Percentiles rank a stretch among this genome's conserved stretches.
These are phyloP conservation scores for Puntigrus tetrazona DNA, from an alignment of 2,113 vertebrate species.

Conservation along the genomic window DNA sequence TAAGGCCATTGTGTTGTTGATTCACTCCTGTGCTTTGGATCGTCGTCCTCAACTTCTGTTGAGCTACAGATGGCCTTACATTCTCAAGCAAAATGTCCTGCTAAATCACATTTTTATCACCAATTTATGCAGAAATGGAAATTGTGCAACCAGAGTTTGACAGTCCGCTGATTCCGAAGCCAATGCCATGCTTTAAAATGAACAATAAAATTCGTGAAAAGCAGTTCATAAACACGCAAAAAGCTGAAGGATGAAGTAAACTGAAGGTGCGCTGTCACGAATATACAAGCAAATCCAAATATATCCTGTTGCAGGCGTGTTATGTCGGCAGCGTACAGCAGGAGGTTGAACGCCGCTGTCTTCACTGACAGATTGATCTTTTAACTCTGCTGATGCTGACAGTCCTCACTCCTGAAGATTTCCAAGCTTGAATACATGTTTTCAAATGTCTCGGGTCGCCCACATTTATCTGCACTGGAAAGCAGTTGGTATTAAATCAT, in stretches of 20 bases:
- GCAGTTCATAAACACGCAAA: neutral
- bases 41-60: slow-evolving; percentile 13
- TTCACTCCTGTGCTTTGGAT: neutral
- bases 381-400: neutral
- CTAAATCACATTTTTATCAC: neutral
- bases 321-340: neutral
- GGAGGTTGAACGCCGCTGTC: neutral
- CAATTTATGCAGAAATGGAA: neutral
- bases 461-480: slow-evolving; percentile 6
- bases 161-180: neutral
- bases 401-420: neutral
- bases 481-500: neutral
- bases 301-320: slow-evolving; percentile 31
- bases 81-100: neutral
- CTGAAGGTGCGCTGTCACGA: slow-evolving; percentile 27
- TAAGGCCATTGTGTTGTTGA: neutral
- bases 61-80: slow-evolving; percentile 11
- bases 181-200: neutral
- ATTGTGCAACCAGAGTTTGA: neutral
- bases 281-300: slow-evolving; percentile 23
- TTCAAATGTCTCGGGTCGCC: neutral
- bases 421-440: neutral
- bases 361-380: slow-evolving; percentile 20
- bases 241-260: no score
- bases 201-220: neutral